Evolutionary conservation across 2,113 vertebrate genomes (phyloP), one percentile per base, ranked within the genome.

Genomic region (Rallus limicola): DNA sequence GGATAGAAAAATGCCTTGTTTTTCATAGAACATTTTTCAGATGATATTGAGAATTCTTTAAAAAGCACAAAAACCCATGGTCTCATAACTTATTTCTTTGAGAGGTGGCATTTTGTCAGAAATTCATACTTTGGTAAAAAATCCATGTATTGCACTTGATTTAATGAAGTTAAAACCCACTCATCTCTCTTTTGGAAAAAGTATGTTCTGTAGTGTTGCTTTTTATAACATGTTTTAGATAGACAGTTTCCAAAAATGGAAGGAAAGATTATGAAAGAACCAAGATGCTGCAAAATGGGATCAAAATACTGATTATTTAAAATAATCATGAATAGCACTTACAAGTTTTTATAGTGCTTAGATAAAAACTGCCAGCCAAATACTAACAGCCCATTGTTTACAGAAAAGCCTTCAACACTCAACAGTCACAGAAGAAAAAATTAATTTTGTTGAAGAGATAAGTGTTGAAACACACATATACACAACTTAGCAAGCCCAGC

Each of bases 151-250:
- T 91, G 25, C 11, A 65, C 21, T n/a, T 80, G 62, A 79, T 80
- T 87, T 69, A 65, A 62, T 44, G 65, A 85, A 28, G 9, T 48
- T 76, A 76, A 70, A 86, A 31, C 63, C n/a, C 21, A 81, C 11
- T 1, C 40, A 85, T 5, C 1, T 70, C 24, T 65, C 26, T 76
- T 81, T 46, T 3, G 1, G n/a, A 25, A 15, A 84, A 92, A 71
- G 28, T 24, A 74, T 33, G 10, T 65, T 50, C 36, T 17, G 0
- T 42, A 60, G 23, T 10, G 10, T 7, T 71, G 29, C 5, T 64
- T 93, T 96, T 78, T 52, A n/a, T 63, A 82, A n/a, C 3, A 26
- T 64, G 78, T 96, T 74, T 76, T 16, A 77, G 17, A 64, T 16
- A 70, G 18, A 53, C 36, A 53, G 4, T 34, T 92, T 76, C 42